Base-by-base conservation (phyloP, 2,888 invertebrate genomes). In the Julus scandinavius region DNA sequence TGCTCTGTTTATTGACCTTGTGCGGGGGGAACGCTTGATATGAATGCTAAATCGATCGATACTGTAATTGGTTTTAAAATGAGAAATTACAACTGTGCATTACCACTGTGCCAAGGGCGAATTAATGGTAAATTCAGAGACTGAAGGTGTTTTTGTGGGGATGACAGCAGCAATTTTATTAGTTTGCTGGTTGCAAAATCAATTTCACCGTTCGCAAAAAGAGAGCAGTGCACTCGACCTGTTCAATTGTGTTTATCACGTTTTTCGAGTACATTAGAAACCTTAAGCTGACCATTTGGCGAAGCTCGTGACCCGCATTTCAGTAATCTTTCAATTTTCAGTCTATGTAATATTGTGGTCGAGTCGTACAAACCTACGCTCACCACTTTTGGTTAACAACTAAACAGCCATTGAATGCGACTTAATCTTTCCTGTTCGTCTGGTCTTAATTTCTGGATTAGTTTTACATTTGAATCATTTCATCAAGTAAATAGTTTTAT, bases 181-280 rank as follows among this genome's bases (percentile, higher is more conserved):
- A 13, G 80, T 38, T 38, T 13, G 80, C 11, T 29, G 29, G 80
- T 20, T 1, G 9, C 80, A 3, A 29, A 80, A 80, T 80, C 38
- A 80, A 80, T 80, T 80, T 80, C 80, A 80, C 80, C 29, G 80
- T 13, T 38, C 45, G 15, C 80, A 29, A 80, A 38, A 80, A 80
- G 80, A 20, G 72, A 80, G 80, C 80, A 80, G 80, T 80, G 80
- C 80, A 80, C 80, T 80, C 80, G 80, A 72, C 72, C 72, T 72
- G 20, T 29, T 72, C 29, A 29, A 1, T 72, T 72, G 29, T 72
- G 72, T 72, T 72, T 72, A 20, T 72, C 72, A 72, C 72, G 72
- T 72, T 72, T 20, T 20, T 20, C 72, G 54, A 17, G 54, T 15
- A 54, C 11, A 54, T 17, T 54, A 17, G 17, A 3, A 54, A 54